Conservation (phyloP, 2,888 invertebrate species). For the Plemyria rubiginata region DNA sequence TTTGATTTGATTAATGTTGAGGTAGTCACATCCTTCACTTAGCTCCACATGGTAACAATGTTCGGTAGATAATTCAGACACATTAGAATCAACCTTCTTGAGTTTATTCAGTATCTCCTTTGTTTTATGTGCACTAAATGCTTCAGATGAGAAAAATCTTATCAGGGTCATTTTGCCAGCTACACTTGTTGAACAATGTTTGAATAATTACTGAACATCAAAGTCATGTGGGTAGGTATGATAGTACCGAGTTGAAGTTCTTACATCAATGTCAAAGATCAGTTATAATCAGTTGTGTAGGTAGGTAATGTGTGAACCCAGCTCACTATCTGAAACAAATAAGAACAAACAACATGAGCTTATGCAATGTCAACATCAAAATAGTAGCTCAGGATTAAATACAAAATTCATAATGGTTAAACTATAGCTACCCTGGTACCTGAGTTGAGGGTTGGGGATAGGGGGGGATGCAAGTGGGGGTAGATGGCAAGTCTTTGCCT, state of each 20-base stretch:
- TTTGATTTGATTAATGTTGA: constrained; percentile 86
- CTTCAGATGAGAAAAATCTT: constrained; percentile 86
- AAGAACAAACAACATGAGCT: constrained; percentile 69
- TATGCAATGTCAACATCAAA: constrained; percentile 65
- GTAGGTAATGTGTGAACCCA: constrained; percentile 38
- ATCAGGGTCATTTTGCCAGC: constrained; percentile 78
- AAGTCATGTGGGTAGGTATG: constrained; percentile 45
- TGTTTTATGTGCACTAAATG: constrained; percentile 85
- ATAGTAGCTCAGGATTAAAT: constrained; percentile 2
- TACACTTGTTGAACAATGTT: constrained; percentile 42
- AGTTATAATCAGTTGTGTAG: constrained; percentile 52
- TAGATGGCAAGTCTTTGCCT: too few relatives aligned
- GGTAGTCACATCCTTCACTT: constrained; percentile 69
- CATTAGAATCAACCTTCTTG: constrained; percentile 70
- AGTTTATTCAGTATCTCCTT: constrained; percentile 84
- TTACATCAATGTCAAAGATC: constrained; percentile 82
- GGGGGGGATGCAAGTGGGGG: too few relatives aligned
- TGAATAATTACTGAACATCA: constrained; percentile 47
- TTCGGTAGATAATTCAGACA: constrained; percentile 88
- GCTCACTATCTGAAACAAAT: constrained; percentile 67
- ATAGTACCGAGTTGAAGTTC: constrained; percentile 43
- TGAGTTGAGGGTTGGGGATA: too few relatives aligned
- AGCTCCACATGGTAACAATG: constrained; percentile 92
- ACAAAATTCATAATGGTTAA: too few relatives aligned
- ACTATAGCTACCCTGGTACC: too few relatives aligned